Percentiles rank a stretch among this genome's conserved stretches.
phyloP scores from a whole-genome alignment of 2,113 vertebrate species.

The Chamaetylas fuelleborni region DNA sequence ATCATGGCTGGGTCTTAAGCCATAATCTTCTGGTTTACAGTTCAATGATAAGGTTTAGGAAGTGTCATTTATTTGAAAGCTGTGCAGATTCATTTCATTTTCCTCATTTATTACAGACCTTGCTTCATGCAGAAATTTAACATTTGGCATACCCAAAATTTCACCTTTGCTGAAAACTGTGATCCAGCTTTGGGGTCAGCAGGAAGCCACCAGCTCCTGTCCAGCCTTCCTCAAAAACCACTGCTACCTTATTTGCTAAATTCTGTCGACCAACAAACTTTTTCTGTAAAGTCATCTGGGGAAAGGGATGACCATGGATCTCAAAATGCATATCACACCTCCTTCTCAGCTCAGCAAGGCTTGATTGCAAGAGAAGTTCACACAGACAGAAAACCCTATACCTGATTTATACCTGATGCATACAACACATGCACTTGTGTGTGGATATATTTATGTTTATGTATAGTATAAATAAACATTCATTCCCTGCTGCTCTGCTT shows the following conservation, averaged over 20 bases:
- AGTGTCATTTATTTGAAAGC: background rate
- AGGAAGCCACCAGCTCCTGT: background rate
- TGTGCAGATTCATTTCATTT: background rate
- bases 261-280: background rate
- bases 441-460: background rate
- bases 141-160: background rate
- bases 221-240: background rate
- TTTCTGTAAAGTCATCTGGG: background rate
- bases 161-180: background rate
- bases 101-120: background rate
- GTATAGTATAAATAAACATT: background rate
- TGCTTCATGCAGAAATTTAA: background rate
- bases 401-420: background rate
- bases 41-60: background rate
- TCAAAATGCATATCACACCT: background rate
- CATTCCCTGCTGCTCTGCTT: background rate
- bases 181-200: background rate
- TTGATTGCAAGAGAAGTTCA: background rate
- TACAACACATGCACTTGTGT: too few species aligned
- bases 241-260: background rate
- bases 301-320: background rate
- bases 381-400: background rate
- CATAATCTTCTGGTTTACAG: background rate
- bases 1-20: too few species aligned
- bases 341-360: background rate